Conservation (phyloP, 2,797 vertebrate species). For the Phataginus tricuspis region DNA sequence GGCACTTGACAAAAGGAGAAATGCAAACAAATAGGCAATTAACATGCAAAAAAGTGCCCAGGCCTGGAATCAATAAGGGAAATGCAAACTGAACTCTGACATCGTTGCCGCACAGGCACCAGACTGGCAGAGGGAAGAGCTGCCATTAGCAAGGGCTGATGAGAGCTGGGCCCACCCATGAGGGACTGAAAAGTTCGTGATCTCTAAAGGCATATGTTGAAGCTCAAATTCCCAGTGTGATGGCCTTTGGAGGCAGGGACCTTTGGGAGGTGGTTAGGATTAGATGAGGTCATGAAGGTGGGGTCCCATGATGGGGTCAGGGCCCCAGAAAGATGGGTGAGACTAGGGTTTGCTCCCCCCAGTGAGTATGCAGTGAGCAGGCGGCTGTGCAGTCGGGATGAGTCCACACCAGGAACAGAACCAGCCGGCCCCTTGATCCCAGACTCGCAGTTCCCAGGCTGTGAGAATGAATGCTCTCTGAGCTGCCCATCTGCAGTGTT, state of each 20-base stretch:
- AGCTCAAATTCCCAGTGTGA: accelerated
- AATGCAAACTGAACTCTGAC: accelerated
- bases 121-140: accelerated
- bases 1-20: no score
- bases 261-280: not conserved
- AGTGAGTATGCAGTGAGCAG: not conserved
- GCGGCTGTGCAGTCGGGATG: no score
- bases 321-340: no score
- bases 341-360: no score
- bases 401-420: not conserved
- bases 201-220: not conserved
- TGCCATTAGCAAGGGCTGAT: accelerated
- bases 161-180: no score
- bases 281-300: not conserved
- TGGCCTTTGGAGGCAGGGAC: not conserved
- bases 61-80: accelerated
- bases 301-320: not conserved
- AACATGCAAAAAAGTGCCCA: not conserved
- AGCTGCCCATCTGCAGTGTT: not conserved
- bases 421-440: not conserved
- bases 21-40: accelerated
- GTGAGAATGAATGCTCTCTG: not conserved
- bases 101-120: accelerated
- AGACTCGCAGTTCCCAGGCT: not conserved
- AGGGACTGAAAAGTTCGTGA: not conserved